Conservation (phyloP, 2,113 vertebrate genomes). For the Notarius quadriscutis region DNA sequence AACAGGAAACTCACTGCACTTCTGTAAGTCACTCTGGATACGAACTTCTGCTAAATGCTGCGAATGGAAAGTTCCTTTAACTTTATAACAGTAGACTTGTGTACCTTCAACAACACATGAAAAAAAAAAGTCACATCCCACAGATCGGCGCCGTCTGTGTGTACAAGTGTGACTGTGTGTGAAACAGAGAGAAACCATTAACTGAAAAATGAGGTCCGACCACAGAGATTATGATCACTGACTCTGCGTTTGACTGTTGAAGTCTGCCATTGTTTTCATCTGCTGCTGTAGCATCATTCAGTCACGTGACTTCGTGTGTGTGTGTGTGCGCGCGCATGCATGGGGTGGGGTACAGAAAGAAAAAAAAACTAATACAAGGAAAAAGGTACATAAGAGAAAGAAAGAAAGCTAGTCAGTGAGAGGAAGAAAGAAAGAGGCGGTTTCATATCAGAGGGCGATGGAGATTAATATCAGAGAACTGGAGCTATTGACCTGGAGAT, state of each 20-base stretch:
- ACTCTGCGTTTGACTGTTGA: neutral
- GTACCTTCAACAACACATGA: neutral
- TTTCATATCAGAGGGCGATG: too few relatives aligned
- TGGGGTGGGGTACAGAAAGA: neutral
- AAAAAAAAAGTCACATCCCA: neutral
- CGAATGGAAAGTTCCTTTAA: slow-evolving; percentile 9
- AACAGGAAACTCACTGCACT: slow-evolving; percentile 5
- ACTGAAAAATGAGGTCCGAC: neutral
- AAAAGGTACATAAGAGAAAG: neutral
- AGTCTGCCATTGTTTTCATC: slow-evolving; percentile 2
- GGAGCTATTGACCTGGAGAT: too few relatives aligned
- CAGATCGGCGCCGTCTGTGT: neutral
- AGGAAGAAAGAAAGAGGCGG: too few relatives aligned
- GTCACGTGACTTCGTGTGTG: neutral
- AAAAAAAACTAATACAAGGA: neutral
- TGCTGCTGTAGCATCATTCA: neutral
- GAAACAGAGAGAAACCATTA: neutral
- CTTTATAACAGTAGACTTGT: slow-evolving; percentile 3
- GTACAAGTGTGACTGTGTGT: slow-evolving; percentile 3
- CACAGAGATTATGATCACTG: neutral
- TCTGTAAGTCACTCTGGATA: neutral
- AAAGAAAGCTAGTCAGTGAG: too few relatives aligned
- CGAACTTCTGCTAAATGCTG: neutral
- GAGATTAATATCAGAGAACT: too few relatives aligned
- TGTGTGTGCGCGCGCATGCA: neutral